Conservation (phyloP, 2,113 vertebrate genomes). For the Brachirus orientalis region DNA sequence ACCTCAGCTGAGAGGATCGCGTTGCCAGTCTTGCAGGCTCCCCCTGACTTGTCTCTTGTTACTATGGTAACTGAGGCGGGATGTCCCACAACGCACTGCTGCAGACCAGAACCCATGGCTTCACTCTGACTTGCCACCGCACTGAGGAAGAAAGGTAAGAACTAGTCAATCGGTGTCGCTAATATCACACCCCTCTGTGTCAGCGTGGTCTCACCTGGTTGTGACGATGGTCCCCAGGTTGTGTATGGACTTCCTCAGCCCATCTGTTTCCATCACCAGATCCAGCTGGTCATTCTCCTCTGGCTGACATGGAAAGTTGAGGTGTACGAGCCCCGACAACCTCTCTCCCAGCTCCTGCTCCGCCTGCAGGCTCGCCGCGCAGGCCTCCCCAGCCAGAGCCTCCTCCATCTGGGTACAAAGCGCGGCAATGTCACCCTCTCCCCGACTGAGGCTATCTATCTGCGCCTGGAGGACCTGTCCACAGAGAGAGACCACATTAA, state of each 20-base stretch:
- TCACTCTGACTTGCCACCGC: constrained; percentile 97
- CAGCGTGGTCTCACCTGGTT: constrained; percentile 74
- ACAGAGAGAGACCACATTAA: neutral
- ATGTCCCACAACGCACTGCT: constrained; percentile 92
- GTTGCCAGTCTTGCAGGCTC: constrained; percentile 93
- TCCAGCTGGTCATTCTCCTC: constrained; percentile 96
- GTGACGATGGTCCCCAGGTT: constrained; percentile 96
- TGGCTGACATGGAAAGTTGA: constrained; percentile 89
- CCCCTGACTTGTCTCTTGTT: constrained; percentile 96
- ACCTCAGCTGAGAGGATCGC: constrained; percentile 93
- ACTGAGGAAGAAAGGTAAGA: constrained; percentile 58
- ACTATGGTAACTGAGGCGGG: constrained; percentile 94
- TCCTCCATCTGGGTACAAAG: constrained; percentile 88
- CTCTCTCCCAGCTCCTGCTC: constrained; percentile 90
- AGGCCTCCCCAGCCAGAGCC: constrained; percentile 87
- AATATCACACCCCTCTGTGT: neutral
- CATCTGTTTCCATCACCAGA: constrained; percentile 94
- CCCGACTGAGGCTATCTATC: constrained; percentile 88
- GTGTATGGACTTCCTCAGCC: constrained; percentile 95
- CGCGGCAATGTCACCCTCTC: constrained; percentile 88
- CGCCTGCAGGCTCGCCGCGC: constrained; percentile 86
- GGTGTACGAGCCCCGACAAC: constrained; percentile 84
- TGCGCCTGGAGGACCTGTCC: constrained; percentile 92
- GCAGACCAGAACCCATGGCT: constrained; percentile 91
- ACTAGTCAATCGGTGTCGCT: neutral